phyloP scores from a whole-genome alignment of 2,797 vertebrate genomes.

The Tragopan temminckii region DNA sequence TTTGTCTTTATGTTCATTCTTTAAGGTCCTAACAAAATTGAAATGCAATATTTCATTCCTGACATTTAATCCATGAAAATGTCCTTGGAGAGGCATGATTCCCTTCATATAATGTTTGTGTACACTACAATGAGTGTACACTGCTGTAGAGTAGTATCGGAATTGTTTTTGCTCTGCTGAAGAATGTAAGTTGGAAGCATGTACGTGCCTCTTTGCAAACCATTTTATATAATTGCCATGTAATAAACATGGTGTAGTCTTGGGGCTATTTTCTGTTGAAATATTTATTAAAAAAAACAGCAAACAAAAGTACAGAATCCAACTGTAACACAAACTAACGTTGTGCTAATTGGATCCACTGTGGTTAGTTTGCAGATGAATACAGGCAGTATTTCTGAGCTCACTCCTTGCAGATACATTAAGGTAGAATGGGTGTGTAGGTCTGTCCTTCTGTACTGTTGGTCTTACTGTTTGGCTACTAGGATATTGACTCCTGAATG shows the following conservation, averaged over 20 bases:
- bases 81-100: conserved; percentile 80
- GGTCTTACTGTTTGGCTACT: fast-evolving
- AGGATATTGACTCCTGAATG: fast-evolving
- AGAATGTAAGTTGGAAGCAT: background rate
- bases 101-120: conserved; percentile 70
- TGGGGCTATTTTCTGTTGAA: background rate
- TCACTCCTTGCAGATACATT: background rate
- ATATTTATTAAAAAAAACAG: background rate
- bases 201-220: background rate
- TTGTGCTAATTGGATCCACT: background rate
- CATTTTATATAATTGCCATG: background rate
- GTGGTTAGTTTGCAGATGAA: background rate
- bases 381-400: background rate
- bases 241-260: background rate
- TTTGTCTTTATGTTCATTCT: conserved; percentile 65
- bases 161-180: background rate
- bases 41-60: conserved; percentile 81
- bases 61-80: conserved; percentile 81
- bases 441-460: background rate
- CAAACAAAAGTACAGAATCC: background rate
- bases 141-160: background rate
- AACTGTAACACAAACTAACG: background rate
- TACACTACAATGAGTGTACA: background rate
- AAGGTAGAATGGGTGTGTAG: background rate
- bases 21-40: conserved; percentile 61